Evolutionary conservation across 1,140 invertebrate genomes (phyloP), one percentile per base, ranked within the genome.

Genomic region (Drosophila ficusphila): DNA sequence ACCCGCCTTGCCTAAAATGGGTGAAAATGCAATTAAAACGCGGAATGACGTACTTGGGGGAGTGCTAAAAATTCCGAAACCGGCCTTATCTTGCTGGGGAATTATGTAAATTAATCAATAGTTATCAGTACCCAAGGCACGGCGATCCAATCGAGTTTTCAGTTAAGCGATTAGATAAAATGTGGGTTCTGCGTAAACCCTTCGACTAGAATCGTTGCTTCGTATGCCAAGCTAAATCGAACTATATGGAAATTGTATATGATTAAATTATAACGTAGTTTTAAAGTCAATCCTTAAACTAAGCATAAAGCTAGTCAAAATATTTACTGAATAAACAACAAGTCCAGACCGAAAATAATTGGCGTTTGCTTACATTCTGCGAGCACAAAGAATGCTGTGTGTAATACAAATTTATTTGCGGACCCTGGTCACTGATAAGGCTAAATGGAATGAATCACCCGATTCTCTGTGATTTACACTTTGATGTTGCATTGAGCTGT

Each of bases 111-210:
- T 67, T 41, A 51, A 46, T 36, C 29, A 47, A 64, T 46, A 8
- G 16, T 47, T 64, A 64, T 64, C 60, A 58, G 29, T 54, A 33
- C 29, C 11, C 14, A 23, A 53, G 54, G 54, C 54, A 46, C 54
- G 39, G 56, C 60, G 23, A 61, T 64, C 54, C 60, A 38, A 25
- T 38, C 18, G 7, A 61, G 9, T 54, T 62, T 57, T 64, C 27
- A 46, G 56, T 61, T 61, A 38, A 46, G 14, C 34, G 60, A 67
- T 67, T 67, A 67, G 60, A 64, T 64, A 64, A 64, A 36, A 16
- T 27, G 29, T 21, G 14, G 29, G 31, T 3, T 25, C 14, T n/a
- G 41, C 42, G 2, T 27, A 16, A 46, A 9, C 42, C 42, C 42
- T 46, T 46, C 12, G 23, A 27, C 23, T 46, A 44, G 23, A 44